Conservation (phyloP, 2,888 invertebrate genomes). For the Napeogenes inachia region DNA sequence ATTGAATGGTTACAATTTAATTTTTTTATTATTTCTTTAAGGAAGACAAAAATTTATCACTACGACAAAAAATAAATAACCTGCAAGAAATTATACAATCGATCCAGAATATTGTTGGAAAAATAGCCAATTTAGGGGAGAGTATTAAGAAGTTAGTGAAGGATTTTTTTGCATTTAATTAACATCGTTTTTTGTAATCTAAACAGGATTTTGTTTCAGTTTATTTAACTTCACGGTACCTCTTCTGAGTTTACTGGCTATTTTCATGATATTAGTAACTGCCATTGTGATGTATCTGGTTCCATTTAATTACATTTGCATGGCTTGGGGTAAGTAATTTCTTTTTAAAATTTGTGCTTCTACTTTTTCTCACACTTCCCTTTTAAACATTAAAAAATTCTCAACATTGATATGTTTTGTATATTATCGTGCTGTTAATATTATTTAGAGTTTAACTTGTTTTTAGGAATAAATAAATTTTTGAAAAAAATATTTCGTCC, state of each 20-base stretch:
- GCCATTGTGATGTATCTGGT: conserved; percentile 88
- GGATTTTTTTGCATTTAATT: background rate
- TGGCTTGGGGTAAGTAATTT: conserved; percentile 86
- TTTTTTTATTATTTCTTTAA: conserved; percentile 45
- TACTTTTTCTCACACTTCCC: background rate
- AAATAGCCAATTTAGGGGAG: conserved; percentile 92
- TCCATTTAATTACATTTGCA: conserved; percentile 90
- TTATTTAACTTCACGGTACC: conserved; percentile 97
- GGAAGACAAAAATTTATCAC: conserved; percentile 94
- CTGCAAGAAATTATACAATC: conserved; percentile 96
- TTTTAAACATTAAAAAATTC: too few relatives aligned
- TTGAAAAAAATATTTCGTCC: conserved; percentile 92
- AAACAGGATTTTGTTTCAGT: conserved; percentile 74
- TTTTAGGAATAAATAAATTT: conserved; percentile 88
- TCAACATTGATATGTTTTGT: too few relatives aligned
- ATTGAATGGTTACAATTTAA: background rate
- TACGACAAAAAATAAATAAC: conserved; percentile 92
- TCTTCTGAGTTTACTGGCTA: conserved; percentile 92
- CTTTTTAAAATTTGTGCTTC: background rate
- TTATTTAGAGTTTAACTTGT: too few relatives aligned
- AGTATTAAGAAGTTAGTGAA: conserved; percentile 91
- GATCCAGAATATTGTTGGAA: conserved; percentile 95
- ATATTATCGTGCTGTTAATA: too few relatives aligned
- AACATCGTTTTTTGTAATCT: conserved; percentile 8
- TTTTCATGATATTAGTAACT: conserved; percentile 83